Evolutionary conservation across 1,140 invertebrate genomes (phyloP).

Genomic region (Drosophila equinoxialis): DNA sequence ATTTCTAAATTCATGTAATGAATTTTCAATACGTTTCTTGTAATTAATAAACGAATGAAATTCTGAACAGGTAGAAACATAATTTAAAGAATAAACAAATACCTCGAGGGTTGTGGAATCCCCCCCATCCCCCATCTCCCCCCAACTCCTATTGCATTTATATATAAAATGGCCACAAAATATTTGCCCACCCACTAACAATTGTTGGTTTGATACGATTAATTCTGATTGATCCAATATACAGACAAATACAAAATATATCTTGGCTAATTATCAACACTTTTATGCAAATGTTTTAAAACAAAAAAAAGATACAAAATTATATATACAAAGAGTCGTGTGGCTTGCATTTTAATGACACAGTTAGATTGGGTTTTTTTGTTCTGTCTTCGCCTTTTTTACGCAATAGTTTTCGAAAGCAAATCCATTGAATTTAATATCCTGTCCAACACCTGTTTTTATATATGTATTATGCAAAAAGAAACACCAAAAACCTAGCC

Average conservation of each 20-base stretch:
- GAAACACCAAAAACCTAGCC: background rate
- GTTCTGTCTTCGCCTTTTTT: conserved; percentile 3
- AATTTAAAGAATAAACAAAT: conserved; percentile 40
- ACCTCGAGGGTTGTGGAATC: background rate
- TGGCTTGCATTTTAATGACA: conserved; percentile 55
- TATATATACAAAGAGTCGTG: conserved; percentile 15
- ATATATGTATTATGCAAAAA: conserved; percentile 59
- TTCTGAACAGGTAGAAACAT: conserved; percentile 40
- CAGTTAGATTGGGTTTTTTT: conserved; percentile 13
- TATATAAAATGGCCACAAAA: conserved; percentile 4
- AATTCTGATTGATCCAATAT: conserved; percentile 45
- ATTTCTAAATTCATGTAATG: conserved; percentile 47
- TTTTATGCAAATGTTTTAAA: conserved; percentile 55
- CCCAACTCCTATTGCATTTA: background rate
- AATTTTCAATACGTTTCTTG: conserved; percentile 24
- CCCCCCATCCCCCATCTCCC: too few species aligned
- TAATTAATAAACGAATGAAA: conserved; percentile 13
- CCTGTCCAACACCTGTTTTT: conserved; percentile 74
- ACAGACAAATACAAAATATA: conserved; percentile 16
- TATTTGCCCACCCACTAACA: background rate
- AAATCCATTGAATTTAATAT: conserved; percentile 60
- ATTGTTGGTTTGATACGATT: background rate
- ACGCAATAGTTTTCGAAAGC: conserved; percentile 57
- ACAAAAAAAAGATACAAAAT: background rate
- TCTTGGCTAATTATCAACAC: conserved; percentile 44